phyloP scores from a whole-genome alignment of 2,888 invertebrate species.

The Rhyacophila evoluta region DNA sequence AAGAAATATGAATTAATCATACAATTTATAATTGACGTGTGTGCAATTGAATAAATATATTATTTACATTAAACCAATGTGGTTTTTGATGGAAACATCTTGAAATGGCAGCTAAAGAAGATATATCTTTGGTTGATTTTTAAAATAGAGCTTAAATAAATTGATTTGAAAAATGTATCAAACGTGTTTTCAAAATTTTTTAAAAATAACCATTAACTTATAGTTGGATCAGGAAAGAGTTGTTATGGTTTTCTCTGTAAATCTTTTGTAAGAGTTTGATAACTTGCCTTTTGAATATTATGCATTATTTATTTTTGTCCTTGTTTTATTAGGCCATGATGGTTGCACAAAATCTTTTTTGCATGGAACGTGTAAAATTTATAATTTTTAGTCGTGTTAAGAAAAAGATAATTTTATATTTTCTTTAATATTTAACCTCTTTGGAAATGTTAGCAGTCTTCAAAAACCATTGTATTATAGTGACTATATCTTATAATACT shows the following conservation, averaged over 20 bases:
- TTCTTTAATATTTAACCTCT: not conserved
- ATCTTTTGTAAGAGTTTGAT: not conserved
- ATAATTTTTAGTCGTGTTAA: not conserved
- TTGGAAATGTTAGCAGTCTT: not conserved
- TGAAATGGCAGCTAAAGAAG: not conserved
- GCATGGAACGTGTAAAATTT: not conserved
- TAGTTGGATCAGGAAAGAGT: not conserved
- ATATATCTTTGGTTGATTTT: not conserved
- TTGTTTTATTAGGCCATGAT: not conserved
- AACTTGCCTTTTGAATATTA: not conserved
- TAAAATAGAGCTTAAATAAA: too few species aligned
- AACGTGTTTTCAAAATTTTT: not conserved
- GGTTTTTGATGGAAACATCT: not conserved
- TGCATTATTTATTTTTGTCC: not conserved
- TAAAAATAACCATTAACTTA: not conserved
- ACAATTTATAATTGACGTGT: too few species aligned
- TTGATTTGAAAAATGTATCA: not conserved
- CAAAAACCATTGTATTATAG: not conserved
- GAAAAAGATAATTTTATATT: not conserved
- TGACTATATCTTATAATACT: not conserved
- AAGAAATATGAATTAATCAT: too few species aligned
- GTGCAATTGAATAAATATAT: too few species aligned
- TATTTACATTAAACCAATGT: not conserved
- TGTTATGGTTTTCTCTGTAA: not conserved
- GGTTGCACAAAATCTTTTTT: constrained; percentile 14